Percentiles rank a stretch among this genome's conserved stretches.
These are phyloP conservation scores for Tuberolachnus salignus DNA, from an alignment of 2,888 invertebrate genomes.

Conservation along the genomic window DNA sequence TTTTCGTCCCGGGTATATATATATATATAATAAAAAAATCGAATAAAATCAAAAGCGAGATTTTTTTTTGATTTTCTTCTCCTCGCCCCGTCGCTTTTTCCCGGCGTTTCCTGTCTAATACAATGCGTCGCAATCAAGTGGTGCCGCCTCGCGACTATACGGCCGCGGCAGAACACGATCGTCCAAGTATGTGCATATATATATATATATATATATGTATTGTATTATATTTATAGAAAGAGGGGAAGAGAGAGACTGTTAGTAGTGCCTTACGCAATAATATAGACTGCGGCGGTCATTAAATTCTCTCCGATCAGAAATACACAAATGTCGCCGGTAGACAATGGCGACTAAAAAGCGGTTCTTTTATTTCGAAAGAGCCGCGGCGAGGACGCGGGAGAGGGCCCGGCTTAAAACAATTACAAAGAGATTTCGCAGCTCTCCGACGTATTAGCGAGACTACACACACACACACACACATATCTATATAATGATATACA, in stretches of 20 bases:
- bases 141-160: not conserved
- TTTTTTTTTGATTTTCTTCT: conserved; percentile 1
- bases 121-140: conserved; percentile 51
- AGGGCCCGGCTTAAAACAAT: conserved; percentile 52
- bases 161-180: not conserved
- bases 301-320: conserved; percentile 42
- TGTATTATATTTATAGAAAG: not conserved
- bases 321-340: too few relatives aligned
- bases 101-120: conserved; percentile 37
- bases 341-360: too few relatives aligned
- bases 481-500: too few relatives aligned
- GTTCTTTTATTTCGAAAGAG: conserved; percentile 26
- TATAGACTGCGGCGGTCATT: conserved; percentile 26
- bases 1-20: not conserved
- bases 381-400: not conserved
- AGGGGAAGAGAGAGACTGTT: too few relatives aligned
- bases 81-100: conserved; percentile 2
- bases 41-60: conserved; percentile 30
- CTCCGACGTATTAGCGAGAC: conserved; percentile 31
- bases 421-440: conserved; percentile 48
- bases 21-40: too few relatives aligned
- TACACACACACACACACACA: too few relatives aligned
- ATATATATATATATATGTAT: not conserved
- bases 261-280: not conserved
- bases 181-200: not conserved